Evolutionary conservation across 2,113 vertebrate species (phyloP), one percentile per base, ranked within the genome.

Genomic region (Erpornis zantholeuca): DNA sequence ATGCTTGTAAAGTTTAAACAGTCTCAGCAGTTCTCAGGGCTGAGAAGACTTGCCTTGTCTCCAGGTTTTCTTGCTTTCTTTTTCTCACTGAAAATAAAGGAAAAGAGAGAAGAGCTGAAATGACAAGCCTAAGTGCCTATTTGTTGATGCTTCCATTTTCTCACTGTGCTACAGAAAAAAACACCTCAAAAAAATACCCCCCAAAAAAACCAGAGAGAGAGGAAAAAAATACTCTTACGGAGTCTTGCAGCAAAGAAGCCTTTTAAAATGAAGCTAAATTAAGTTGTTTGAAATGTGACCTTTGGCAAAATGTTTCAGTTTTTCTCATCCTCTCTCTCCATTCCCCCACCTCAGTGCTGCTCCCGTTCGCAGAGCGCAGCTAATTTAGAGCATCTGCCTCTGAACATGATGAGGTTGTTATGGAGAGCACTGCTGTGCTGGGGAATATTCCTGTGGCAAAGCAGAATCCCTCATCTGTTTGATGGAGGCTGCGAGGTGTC

Each of bases 321-420:
- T 70, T 86, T 57, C 69, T 35, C 42, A 57, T 69, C 25, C 59
- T 28, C 15, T 59, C 15, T 59, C 54, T 71, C 40, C 66, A 22
- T 68, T 90, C 70, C 24, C 40, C 42, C 79, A 29, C 60, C 47
- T 86, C 42, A 17, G 10, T 33, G 54, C 66, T 40, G 23, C 38
- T 91, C 50, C 72, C 1, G 4, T 66, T 81, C 12, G 10, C 54
- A 59, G 35, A 63, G 35, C 38, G 12, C 38, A 70, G 42, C 64
- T 89, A 53, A 84, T 84, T 81, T 38, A 54, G 60, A 89, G 86
- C 91, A 76, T 94, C 88, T 93, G 90, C 85, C 83, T 83, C 59
- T 7, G 52, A 89, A 81, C 56, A 12, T 63, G 44, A 77, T 66
- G 70, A 71, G 57, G 65, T n/a, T 87, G 84, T 82, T 78, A 54